Conservation (phyloP, 2,888 invertebrate species). For the Drosophila ochracea region DNA sequence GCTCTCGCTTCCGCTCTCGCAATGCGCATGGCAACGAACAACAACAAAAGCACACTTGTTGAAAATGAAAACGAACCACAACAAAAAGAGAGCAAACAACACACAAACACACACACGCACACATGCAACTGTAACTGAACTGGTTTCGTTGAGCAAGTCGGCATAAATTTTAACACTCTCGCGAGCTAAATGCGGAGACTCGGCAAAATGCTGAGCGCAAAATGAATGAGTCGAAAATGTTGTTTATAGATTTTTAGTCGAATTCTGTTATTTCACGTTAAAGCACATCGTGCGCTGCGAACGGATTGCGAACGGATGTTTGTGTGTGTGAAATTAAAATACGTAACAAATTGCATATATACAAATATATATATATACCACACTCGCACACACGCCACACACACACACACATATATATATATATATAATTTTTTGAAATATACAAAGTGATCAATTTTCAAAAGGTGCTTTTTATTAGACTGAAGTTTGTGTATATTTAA, state of each 20-base stretch:
- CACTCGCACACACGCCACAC: not conserved
- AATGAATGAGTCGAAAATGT: constrained; percentile 71
- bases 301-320: constrained; percentile 71
- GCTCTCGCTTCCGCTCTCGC: constrained; percentile 1
- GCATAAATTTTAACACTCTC: constrained; percentile 43
- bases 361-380: constrained; percentile 6
- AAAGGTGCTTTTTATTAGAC: constrained; percentile 58
- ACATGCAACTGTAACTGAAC: constrained; percentile 55
- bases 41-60: constrained; percentile 82
- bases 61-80: constrained; percentile 77
- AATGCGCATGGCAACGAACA: constrained; percentile 67
- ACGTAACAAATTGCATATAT: constrained; percentile 51
- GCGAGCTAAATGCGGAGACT: constrained; percentile 36
- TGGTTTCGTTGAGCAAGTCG: constrained; percentile 55
- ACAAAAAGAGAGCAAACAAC: constrained; percentile 41
- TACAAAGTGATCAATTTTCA: constrained; percentile 40
- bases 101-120: constrained; percentile 10
- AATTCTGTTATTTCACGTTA: constrained; percentile 83
- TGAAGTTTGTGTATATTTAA: constrained; percentile 31
- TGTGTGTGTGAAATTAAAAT: constrained; percentile 62
- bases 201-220: constrained; percentile 51
- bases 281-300: constrained; percentile 82
- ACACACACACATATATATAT: constrained; percentile 5
- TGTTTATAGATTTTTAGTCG: constrained; percentile 84
- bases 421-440: constrained; percentile 3